phyloP scores from a whole-genome alignment of 1,140 invertebrate species.

The Chlorops oryzae region DNA sequence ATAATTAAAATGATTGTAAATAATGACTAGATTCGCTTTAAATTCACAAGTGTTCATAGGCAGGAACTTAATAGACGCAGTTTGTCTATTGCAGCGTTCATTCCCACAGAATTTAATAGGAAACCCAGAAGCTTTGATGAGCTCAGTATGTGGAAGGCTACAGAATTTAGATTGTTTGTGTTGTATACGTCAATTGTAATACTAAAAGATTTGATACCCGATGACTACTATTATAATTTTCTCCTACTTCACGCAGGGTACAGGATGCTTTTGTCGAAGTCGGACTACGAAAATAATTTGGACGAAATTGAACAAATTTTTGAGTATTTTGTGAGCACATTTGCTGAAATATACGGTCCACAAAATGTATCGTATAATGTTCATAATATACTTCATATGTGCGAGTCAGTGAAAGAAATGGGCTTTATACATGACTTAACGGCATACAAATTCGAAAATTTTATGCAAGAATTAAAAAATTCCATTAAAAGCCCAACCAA shows the following conservation, averaged over 20 bases:
- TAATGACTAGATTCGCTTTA: conserved; percentile 2
- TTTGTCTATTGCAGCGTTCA: conserved; percentile 4
- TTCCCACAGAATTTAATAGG: conserved; percentile 7
- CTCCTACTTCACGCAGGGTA: conserved; percentile 4
- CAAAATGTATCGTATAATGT: conserved; percentile 7
- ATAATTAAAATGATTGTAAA: no score
- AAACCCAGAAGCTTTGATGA: conserved; percentile 1
- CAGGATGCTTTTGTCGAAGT: conserved; percentile 2
- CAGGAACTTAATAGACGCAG: conserved; percentile 3
- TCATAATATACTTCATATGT: conserved; percentile 6
- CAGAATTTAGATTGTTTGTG: conserved; percentile 11
- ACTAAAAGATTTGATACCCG: conserved; percentile 9
- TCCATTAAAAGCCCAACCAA: conserved; percentile 2
- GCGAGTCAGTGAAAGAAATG: conserved; percentile 6
- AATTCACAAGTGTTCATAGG: conserved; percentile 2
- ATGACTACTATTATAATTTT: conserved; percentile 7
- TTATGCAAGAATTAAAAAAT: no score
- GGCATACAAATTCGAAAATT: conserved; percentile 9
- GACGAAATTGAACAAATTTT: conserved; percentile 6
- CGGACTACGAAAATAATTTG: conserved; percentile 3
- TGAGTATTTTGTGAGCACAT: conserved; percentile 9
- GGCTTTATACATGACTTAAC: conserved; percentile 7
- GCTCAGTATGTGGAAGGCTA: conserved; percentile 11
- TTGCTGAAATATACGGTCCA: background rate
- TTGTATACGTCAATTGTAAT: conserved; percentile 8